Conservation (phyloP, 2,888 invertebrate species). For the Eilema caniola region DNA sequence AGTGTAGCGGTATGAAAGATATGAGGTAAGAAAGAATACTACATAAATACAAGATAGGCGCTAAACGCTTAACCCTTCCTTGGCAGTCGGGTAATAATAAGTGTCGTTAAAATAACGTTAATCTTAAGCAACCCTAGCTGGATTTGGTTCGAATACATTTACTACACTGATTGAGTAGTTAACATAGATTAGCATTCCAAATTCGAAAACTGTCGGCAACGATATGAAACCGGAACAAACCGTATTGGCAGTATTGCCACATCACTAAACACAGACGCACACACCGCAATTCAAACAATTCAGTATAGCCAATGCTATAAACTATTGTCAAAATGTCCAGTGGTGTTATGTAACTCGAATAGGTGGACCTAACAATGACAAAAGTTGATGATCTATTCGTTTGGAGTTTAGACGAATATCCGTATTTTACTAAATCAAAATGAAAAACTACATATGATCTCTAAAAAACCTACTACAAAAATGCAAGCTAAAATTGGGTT, state of each 20-base stretch:
- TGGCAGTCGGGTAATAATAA: too few relatives aligned
- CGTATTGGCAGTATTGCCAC: slow-evolving; percentile 17
- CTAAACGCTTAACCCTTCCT: too few relatives aligned
- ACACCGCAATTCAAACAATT: neutral
- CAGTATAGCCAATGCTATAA: neutral
- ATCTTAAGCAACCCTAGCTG: neutral
- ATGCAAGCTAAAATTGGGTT: neutral
- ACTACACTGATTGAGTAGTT: slow-evolving; percentile 21
- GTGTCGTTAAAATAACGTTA: neutral
- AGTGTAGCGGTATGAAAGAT: too few relatives aligned
- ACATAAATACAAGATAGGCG: too few relatives aligned
- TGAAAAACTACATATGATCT: neutral
- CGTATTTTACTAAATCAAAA: neutral
- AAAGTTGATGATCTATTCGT: neutral
- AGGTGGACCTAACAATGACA: neutral
- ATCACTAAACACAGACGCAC: slow-evolving; percentile 3
- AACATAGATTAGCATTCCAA: slow-evolving; percentile 29
- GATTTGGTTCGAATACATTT: neutral
- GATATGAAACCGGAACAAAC: slow-evolving; percentile 25
- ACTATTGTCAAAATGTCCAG: slow-evolving; percentile 1
- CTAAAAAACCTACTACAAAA: neutral
- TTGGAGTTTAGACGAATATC: neutral
- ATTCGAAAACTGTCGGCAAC: slow-evolving; percentile 21
- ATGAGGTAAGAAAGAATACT: too few relatives aligned
- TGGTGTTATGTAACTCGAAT: neutral